A percentile compares a stretch with the other conserved stretches of the same genome.
These are phyloP conservation scores for Mesorhabditis spiculigera DNA, from an alignment of 2,888 invertebrate species.

Conservation along the genomic window DNA sequence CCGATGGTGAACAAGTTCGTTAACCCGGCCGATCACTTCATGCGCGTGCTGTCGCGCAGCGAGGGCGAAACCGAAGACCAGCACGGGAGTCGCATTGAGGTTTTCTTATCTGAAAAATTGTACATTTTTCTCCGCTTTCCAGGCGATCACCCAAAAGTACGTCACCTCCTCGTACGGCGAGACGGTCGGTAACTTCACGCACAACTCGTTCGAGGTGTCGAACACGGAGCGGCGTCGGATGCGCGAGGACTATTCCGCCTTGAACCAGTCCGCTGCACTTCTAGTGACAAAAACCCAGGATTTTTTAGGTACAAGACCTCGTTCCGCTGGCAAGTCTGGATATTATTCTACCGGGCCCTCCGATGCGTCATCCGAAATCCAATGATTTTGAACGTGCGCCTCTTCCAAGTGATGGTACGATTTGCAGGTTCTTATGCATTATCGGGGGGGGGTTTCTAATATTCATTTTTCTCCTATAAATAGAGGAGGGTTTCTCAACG, in stretches of 20 bases:
- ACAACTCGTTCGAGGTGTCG: neutral
- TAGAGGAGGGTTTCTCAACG: too few relatives aligned
- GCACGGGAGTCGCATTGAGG: conserved; percentile 20
- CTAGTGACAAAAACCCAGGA: conserved; percentile 3
- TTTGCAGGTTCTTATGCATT: neutral
- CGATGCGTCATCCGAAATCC: conserved; percentile 83
- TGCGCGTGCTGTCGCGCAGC: conserved; percentile 30
- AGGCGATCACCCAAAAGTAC: neutral
- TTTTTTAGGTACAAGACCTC: conserved; percentile 72
- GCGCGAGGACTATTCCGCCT: neutral
- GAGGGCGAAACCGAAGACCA: conserved; percentile 21
- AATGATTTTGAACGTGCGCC: conserved; percentile 78
- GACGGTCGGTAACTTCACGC: conserved; percentile 2
- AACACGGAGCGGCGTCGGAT: neutral
- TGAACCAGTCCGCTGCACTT: neutral
- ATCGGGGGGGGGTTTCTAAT: too few relatives aligned
- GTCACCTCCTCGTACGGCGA: neutral
- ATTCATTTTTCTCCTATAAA: too few relatives aligned
- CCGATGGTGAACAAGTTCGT: conserved; percentile 17
- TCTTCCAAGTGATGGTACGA: conserved; percentile 81
- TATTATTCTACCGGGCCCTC: conserved; percentile 88
- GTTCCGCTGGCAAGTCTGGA: conserved; percentile 81
- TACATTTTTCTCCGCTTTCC: neutral
- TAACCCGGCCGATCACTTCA: conserved; percentile 57
- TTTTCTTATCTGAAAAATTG: conserved; percentile 11